These are phyloP conservation scores for Cosmia pyralina DNA, from an alignment of 2,888 invertebrate genomes.

Conservation along the genomic window DNA sequence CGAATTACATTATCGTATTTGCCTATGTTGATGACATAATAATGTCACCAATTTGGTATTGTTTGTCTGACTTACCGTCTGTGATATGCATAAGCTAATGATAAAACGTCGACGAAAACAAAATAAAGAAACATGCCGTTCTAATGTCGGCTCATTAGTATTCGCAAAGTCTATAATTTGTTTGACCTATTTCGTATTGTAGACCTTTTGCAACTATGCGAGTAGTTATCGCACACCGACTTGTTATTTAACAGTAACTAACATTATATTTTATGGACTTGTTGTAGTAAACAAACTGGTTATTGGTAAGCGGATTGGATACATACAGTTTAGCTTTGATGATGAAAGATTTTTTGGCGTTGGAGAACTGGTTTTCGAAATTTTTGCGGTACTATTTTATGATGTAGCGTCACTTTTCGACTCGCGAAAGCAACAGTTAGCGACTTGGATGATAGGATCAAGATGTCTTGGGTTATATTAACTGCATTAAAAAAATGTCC, in stretches of 20 bases:
- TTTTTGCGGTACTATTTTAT: conserved; percentile 56
- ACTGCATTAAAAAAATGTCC: neutral
- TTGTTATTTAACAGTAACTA: conserved; percentile 61
- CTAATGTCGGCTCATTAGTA: conserved; percentile 61
- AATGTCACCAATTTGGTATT: conserved; percentile 44
- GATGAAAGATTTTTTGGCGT: conserved; percentile 51
- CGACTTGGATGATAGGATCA: neutral
- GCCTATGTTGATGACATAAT: conserved; percentile 62
- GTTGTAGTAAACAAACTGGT: conserved; percentile 62
- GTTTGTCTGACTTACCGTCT: conserved; percentile 62
- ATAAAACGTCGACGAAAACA: conserved; percentile 57
- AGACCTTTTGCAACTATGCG: conserved; percentile 63
- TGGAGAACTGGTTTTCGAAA: conserved; percentile 44
- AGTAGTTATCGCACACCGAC: conserved; percentile 59
- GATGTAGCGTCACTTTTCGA: conserved; percentile 25
- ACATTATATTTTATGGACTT: conserved; percentile 58
- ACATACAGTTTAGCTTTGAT: conserved; percentile 58
- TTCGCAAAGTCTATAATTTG: conserved; percentile 62
- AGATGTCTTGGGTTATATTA: neutral
- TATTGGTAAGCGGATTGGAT: conserved; percentile 57
- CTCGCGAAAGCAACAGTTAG: neutral
- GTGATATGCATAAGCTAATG: conserved; percentile 51
- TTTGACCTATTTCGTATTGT: conserved; percentile 68
- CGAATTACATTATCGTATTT: conserved; percentile 35
- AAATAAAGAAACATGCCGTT: conserved; percentile 50